Base-by-base conservation (phyloP, 2,888 invertebrate genomes). In the Apodemia duryi region DNA sequence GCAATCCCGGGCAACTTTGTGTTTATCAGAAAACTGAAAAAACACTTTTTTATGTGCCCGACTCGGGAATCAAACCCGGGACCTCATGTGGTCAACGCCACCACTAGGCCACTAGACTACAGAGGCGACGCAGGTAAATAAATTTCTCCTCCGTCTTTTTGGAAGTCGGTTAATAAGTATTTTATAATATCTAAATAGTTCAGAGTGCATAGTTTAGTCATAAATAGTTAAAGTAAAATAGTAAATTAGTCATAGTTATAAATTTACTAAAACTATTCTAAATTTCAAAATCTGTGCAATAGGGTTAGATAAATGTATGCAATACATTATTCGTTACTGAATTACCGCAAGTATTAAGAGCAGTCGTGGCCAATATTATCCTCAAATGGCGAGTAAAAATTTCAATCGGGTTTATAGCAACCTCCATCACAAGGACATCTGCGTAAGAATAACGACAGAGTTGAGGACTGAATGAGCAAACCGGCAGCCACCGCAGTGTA, bases 361-460 rank as follows among this genome's bases (percentile, higher is more conserved):
- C 57, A 57, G 57, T 57, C 57, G 57, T 32, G 29, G 57, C 57
- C 57, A 32, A 57, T 57, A 57, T 54, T 63, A 54, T 63, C 29
- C 41, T 35, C 54, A 29, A 54, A 63, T 54, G 52, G 29, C 54
- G 63, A 46, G 62, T 62, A 49, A 62, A 49, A 43, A 41, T 49
- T 54, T 63, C 63, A 38, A 52, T 52, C 54, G 41, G 28, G 65
- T 68, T 69, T 65, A 69, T 70, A 68, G 67, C 67, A 57, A 32
- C 57, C 65, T 66, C 69, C 61, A 67, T 68, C 65, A 67, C 64
- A 63, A 64, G 78, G 82, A 81, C 88, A 89, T 88, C 87, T 90
- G 88, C 84, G 89, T 88, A 86, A 89, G 90, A 90, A 88, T 88
- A 84, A 89, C 86, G 85, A 77, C 81, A 74, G 82, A 81, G 81